Evolutionary conservation across 2,888 invertebrate genomes (phyloP), one percentile per base, ranked within the genome.

Genomic region (Tenthredo notha): DNA sequence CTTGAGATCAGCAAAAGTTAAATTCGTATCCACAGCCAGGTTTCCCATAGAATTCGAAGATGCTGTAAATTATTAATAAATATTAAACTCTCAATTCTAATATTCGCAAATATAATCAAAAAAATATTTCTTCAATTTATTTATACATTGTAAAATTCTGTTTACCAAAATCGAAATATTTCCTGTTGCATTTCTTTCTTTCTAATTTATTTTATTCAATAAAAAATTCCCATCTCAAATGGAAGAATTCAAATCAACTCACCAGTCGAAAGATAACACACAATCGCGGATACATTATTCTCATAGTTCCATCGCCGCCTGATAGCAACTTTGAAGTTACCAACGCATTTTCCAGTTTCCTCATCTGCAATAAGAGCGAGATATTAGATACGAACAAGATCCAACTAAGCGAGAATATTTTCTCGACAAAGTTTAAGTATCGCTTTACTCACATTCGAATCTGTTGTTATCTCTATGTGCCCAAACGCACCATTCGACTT

Each of bases 401-500:
- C 50, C 18, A 6, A n/a, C 50, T 50, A 50, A 50, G 29, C 15
- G 29, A 15, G 12, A 15, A 33, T 67, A 67, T 33, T 40, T 40
- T n/a, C 18, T 15, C 21, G 15, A 74, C 74, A 74, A 74, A 33
- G 12, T n/a, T 18, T 6, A 50, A 37, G 5, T 50, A 47, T 33
- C 77, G 10, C 78, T 70, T 74, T 85, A 93, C 95, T 95, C 94
- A 98, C 97, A 98, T 93, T 98, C 97, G 92, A 98, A 98, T 87
- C 97, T 95, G 93, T 97, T 96, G 94, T 98, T 98, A 94, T 97
- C 97, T 85, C 96, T 95, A 93, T 98, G 98, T 67, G 97, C 97
- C 97, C 98, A 98, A 86, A 98, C 97, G 93, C 98, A 98, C 98
- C 98, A 98, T 94, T 98, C 98, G 33, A 98, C 96, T 83, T 96